phyloP scores from a whole-genome alignment of 2,888 invertebrate genomes.

The Achlya flavicornis region DNA sequence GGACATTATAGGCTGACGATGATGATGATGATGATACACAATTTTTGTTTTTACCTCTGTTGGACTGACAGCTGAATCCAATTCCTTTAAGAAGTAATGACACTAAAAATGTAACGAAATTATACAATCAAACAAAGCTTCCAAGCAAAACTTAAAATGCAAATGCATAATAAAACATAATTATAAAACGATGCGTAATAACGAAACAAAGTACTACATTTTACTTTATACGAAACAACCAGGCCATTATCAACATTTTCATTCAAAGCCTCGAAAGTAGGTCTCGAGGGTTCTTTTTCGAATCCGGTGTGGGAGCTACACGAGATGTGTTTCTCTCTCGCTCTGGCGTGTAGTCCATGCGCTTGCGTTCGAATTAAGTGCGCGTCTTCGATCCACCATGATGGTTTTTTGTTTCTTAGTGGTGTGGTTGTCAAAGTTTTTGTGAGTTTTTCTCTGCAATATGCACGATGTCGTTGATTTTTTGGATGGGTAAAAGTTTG shows the following conservation, averaged over 20 bases:
- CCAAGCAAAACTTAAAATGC: background rate
- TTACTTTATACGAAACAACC: background rate
- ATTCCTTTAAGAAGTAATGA: no score
- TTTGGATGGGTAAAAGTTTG: no score
- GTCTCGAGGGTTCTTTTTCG: slow-evolving; percentile 47
- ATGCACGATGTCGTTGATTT: no score
- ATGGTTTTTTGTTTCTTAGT: slow-evolving; percentile 30
- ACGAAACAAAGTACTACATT: background rate
- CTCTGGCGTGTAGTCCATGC: slow-evolving; percentile 23
- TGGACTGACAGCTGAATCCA: no score
- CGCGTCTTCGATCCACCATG: slow-evolving; percentile 27
- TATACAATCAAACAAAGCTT: background rate
- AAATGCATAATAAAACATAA: background rate
- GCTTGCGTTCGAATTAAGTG: slow-evolving; percentile 35
- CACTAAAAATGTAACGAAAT: background rate
- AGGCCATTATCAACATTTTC: slow-evolving; percentile 1
- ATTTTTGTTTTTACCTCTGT: no score
- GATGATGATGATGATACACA: no score
- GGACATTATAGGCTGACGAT: no score
- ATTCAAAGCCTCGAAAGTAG: slow-evolving; percentile 16
- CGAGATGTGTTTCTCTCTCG: slow-evolving; percentile 23
- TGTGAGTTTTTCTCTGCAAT: slow-evolving; percentile 9
- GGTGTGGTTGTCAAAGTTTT: slow-evolving; percentile 28
- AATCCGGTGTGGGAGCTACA: slow-evolving; percentile 62
- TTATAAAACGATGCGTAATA: background rate